These are phyloP conservation scores for Drosophila kikkawai DNA, from an alignment of 1,140 invertebrate species.

Conservation along the genomic window DNA sequence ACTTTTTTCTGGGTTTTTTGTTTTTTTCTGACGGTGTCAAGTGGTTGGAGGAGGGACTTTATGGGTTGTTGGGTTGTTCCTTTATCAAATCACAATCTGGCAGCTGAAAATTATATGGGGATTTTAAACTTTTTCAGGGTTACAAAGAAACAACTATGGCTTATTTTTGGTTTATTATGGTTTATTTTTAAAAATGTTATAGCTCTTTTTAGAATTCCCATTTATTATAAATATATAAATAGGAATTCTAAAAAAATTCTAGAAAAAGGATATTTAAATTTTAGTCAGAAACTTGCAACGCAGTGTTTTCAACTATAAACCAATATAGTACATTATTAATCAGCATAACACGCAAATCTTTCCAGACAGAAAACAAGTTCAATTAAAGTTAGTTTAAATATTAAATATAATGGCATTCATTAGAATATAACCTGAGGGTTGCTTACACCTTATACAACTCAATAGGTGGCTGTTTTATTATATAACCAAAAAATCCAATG, in stretches of 20 bases:
- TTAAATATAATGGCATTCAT: not conserved
- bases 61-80: conserved; percentile 28
- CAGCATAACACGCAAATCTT: too few relatives aligned
- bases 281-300: too few relatives aligned
- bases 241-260: too few relatives aligned
- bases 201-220: not conserved
- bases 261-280: too few relatives aligned
- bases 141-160: not conserved
- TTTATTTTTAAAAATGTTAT: not conserved
- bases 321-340: too few relatives aligned
- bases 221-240: too few relatives aligned
- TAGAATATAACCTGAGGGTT: not conserved
- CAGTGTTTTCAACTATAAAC: too few relatives aligned
- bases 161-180: too few relatives aligned
- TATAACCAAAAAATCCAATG: not conserved
- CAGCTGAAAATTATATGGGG: not conserved
- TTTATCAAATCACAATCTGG: conserved; percentile 5
- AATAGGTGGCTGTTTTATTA: not conserved
- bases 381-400: not conserved
- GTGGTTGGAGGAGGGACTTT: conserved; percentile 35
- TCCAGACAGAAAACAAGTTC: too few relatives aligned
- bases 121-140: not conserved
- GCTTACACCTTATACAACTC: too few relatives aligned
- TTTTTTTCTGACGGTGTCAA: conserved; percentile 53
- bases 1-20: not conserved